Conservation (phyloP, 2,888 invertebrate species). For the Watsonalla binaria region DNA sequence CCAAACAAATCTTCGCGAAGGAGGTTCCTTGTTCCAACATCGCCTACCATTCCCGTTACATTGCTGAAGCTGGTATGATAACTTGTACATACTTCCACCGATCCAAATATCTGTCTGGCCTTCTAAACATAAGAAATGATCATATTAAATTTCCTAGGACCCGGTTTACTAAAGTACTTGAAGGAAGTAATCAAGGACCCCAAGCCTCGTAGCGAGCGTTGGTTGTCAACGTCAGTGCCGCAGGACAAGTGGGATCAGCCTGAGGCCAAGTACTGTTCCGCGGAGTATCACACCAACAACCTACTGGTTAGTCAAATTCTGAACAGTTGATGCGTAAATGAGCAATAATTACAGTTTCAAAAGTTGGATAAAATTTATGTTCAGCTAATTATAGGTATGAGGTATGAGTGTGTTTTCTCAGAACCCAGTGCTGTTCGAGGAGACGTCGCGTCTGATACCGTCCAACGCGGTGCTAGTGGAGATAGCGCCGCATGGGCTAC, state of each 20-base stretch:
- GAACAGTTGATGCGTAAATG: neutral
- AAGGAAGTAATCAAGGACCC: constrained; percentile 80
- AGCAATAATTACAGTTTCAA: too few relatives aligned
- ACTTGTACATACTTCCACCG: too few relatives aligned
- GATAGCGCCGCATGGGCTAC: constrained; percentile 90
- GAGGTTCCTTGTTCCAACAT: constrained; percentile 85
- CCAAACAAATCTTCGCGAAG: constrained; percentile 54
- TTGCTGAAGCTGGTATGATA: constrained; percentile 78
- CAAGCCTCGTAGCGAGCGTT: constrained; percentile 82
- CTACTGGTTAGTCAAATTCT: constrained; percentile 71
- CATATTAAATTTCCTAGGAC: constrained; percentile 27
- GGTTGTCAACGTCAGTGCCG: constrained; percentile 92
- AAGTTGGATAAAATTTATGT: too few relatives aligned
- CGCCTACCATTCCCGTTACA: constrained; percentile 93
- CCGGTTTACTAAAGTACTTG: constrained; percentile 75
- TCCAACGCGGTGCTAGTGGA: constrained; percentile 87
- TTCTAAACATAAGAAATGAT: too few relatives aligned
- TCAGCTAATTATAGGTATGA: too few relatives aligned
- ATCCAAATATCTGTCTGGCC: neutral
- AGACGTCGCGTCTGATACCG: constrained; percentile 86
- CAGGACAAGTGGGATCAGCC: constrained; percentile 44
- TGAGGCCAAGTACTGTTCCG: constrained; percentile 80
- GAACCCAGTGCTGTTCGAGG: constrained; percentile 87
- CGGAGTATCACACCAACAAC: constrained; percentile 92
- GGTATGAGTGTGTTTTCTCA: constrained; percentile 14